A percentile compares a stretch with the other conserved stretches of the same genome.
Evolutionary conservation across 64 coral and sea anemone genomes (phyloP).

Genomic region (Montipora efflorescens): DNA sequence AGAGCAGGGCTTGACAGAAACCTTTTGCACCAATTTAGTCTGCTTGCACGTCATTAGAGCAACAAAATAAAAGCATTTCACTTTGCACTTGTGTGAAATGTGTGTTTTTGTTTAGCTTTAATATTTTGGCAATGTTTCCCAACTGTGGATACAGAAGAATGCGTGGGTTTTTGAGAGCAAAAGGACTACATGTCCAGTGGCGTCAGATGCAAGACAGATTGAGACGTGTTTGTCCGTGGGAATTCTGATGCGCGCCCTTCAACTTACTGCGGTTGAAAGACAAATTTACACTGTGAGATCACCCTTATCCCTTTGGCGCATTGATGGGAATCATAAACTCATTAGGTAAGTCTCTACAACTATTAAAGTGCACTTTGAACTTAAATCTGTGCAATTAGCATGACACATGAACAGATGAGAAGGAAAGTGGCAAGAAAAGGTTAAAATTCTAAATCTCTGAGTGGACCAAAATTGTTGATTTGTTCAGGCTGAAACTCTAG

Average conservation of each 20-base stretch:
- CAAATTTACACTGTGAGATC: conserved; percentile 62
- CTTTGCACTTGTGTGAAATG: conserved; percentile 26
- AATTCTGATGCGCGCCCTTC: conserved; percentile 64
- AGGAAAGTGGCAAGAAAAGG: conserved; percentile 2
- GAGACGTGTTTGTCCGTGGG: conserved; percentile 76
- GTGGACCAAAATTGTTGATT: neutral
- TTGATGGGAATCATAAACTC: conserved; percentile 58
- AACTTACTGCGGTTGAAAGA: conserved; percentile 61
- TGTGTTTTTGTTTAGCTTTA: conserved; percentile 14
- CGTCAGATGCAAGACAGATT: conserved; percentile 68
- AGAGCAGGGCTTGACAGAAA: neutral
- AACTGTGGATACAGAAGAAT: conserved; percentile 80
- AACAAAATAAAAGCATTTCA: conserved; percentile 16
- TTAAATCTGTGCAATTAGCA: conserved; percentile 27
- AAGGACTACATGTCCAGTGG: conserved; percentile 62
- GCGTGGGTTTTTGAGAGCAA: conserved; percentile 73
- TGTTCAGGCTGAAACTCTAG: conserved; percentile 22
- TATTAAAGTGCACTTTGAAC: conserved; percentile 25
- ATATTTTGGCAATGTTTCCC: conserved; percentile 79
- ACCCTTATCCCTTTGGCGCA: conserved; percentile 73
- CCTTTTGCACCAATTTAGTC: conserved; percentile 4
- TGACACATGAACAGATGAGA: conserved; percentile 27
- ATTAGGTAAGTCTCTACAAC: conserved; percentile 62
- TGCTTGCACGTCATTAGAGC: conserved; percentile 10
- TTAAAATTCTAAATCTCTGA: neutral